A percentile compares a stretch with the other conserved stretches of the same genome.
These are phyloP conservation scores for Petrocephalus schoutedeni DNA, from an alignment of 2,797 vertebrate species.

Conservation along the genomic window DNA sequence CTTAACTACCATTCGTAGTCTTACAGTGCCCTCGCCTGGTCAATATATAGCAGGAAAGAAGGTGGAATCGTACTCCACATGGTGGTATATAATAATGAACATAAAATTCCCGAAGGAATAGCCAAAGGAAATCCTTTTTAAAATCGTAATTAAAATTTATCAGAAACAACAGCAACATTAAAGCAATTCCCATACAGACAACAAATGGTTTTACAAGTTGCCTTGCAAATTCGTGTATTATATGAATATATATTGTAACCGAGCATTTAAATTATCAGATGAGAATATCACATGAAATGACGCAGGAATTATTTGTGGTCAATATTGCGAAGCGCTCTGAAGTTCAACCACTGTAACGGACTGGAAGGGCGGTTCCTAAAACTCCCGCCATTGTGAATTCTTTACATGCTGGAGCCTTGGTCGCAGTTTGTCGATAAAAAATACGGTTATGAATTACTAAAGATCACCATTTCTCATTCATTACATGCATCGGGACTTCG, in stretches of 20 bases:
- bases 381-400: not conserved
- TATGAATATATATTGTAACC: not conserved
- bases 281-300: not conserved
- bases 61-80: not conserved
- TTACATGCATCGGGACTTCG: not conserved
- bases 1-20: not conserved
- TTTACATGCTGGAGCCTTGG: not conserved
- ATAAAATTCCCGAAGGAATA: not conserved
- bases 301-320: not conserved
- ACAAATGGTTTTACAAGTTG: not conserved
- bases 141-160: not conserved
- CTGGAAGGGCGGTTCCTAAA: not conserved
- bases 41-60: not conserved
- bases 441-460: not conserved
- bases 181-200: not conserved
- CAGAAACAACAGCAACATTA: not conserved
- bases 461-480: not conserved
- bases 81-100: not conserved
- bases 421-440: not conserved
- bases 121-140: not conserved
- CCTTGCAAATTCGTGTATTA: not conserved
- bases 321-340: not conserved
- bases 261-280: not conserved
- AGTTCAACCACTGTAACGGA: not conserved
- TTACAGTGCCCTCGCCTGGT: slow-evolving; percentile 16